A percentile compares a stretch with the other conserved stretches of the same genome.
phyloP scores from a whole-genome alignment of 2,797 vertebrate species.

The Valencia hispanica region DNA sequence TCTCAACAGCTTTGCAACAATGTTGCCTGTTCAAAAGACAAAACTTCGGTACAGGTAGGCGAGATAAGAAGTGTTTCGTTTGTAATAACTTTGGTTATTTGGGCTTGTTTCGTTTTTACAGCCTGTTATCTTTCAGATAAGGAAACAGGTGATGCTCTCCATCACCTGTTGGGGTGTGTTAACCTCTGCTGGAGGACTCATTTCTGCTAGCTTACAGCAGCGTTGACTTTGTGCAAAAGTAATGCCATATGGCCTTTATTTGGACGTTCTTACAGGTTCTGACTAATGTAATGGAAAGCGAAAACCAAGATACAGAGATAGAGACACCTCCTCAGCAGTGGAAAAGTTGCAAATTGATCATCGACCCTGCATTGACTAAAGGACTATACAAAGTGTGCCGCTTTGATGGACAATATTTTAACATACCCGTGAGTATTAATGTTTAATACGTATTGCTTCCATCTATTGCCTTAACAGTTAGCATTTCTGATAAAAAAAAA shows the following conservation, averaged over 20 bases:
- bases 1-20: slow-evolving; percentile 52
- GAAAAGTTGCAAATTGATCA: slow-evolving; percentile 95
- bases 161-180: slow-evolving; percentile 81
- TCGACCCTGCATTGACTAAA: slow-evolving; percentile 91
- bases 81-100: not conserved
- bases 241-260: not conserved
- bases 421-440: slow-evolving; percentile 85
- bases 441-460: not conserved
- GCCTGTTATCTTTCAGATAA: not conserved
- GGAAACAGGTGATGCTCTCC: slow-evolving; percentile 72
- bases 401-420: slow-evolving; percentile 93
- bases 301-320: slow-evolving; percentile 79
- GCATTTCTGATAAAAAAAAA: too few relatives aligned
- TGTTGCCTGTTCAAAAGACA: slow-evolving; percentile 60
- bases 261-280: slow-evolving; percentile 78
- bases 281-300: slow-evolving; percentile 97
- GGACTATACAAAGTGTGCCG: slow-evolving; percentile 93
- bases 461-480: not conserved
- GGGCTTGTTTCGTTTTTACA: not conserved
- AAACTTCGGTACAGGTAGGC: slow-evolving; percentile 56
- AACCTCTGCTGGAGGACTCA: slow-evolving; percentile 25
- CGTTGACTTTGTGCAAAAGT: not conserved
- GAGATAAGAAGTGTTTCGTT: not conserved
- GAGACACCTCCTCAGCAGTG: slow-evolving; percentile 88
- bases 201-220: slow-evolving; percentile 24